Evolutionary conservation across 2,113 vertebrate genomes (phyloP).

Genomic region (Bufo gargarizans): DNA sequence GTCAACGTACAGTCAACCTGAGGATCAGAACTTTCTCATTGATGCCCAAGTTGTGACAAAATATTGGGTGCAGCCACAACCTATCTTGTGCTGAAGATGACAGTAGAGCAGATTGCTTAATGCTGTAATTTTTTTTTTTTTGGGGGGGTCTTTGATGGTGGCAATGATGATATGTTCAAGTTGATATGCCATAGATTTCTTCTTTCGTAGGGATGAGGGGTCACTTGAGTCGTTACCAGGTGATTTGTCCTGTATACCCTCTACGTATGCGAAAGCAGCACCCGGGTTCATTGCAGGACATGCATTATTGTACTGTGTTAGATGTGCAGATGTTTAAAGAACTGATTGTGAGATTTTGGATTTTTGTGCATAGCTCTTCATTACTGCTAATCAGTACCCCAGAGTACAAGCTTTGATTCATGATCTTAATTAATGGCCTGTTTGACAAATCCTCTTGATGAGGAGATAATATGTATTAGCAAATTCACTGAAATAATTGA

Average conservation of each 20-base stretch:
- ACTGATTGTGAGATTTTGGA: not conserved
- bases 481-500: slow-evolving; percentile 16
- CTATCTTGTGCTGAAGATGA: too few species aligned
- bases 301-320: not conserved
- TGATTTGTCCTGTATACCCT: not conserved
- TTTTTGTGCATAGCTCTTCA: slow-evolving; percentile 8
- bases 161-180: too few species aligned
- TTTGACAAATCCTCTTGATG: slow-evolving; percentile 34
- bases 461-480: slow-evolving; percentile 30
- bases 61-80: too few species aligned
- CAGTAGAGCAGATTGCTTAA: too few species aligned
- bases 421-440: slow-evolving; percentile 38
- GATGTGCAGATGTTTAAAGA: not conserved
- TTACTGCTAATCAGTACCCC: slow-evolving; percentile 14
- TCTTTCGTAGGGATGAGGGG: too few species aligned
- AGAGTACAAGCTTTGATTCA: slow-evolving; percentile 13
- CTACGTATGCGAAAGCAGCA: not conserved
- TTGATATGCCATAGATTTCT: too few species aligned
- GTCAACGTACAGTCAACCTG: too few species aligned
- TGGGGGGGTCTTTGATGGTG: too few species aligned
- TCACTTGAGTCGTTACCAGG: not conserved
- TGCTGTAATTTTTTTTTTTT: too few species aligned
- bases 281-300: not conserved
- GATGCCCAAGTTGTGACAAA: too few species aligned
- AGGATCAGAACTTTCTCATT: too few species aligned